Conservation (phyloP, 2,888 invertebrate genomes). For the Acrocyrtus sp. region DNA sequence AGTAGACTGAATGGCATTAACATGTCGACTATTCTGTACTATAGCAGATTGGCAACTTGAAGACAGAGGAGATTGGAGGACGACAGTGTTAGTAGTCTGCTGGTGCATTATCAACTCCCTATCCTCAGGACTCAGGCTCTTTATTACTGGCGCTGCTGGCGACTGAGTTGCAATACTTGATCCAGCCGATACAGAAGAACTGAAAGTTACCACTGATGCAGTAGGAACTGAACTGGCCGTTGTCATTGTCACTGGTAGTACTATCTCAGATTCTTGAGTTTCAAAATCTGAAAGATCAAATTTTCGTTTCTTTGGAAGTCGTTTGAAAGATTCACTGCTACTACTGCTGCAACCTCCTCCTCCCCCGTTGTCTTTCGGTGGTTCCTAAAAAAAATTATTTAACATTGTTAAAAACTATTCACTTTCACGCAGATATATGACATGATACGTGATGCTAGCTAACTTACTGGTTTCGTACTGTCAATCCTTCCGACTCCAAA, state of each 20-base stretch:
- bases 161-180: slow-evolving; percentile 9
- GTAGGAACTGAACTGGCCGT: slow-evolving; percentile 49
- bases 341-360: slow-evolving; percentile 21
- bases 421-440: too few relatives aligned
- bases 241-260: slow-evolving; percentile 51
- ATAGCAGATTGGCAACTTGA: slow-evolving; percentile 46
- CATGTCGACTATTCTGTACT: slow-evolving; percentile 41
- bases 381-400: slow-evolving; percentile 11
- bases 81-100: slow-evolving; percentile 24
- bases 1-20: slow-evolving; percentile 41
- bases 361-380: slow-evolving; percentile 6
- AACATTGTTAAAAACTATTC: not conserved
- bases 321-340: slow-evolving; percentile 66
- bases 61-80: slow-evolving; percentile 49
- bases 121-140: not conserved
- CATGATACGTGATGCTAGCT: too few relatives aligned
- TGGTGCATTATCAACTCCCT: slow-evolving; percentile 29
- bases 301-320: slow-evolving; percentile 94
- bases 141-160: slow-evolving; percentile 20
- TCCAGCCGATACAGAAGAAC: slow-evolving; percentile 34
- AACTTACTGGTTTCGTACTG: slow-evolving; percentile 25
- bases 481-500: slow-evolving; percentile 7
- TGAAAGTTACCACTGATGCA: slow-evolving; percentile 28
- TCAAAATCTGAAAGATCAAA: slow-evolving; percentile 83
- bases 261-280: slow-evolving; percentile 69